Evolutionary conservation across 2,797 vertebrate species (phyloP).

Genomic region (Luscinia megarhynchos): DNA sequence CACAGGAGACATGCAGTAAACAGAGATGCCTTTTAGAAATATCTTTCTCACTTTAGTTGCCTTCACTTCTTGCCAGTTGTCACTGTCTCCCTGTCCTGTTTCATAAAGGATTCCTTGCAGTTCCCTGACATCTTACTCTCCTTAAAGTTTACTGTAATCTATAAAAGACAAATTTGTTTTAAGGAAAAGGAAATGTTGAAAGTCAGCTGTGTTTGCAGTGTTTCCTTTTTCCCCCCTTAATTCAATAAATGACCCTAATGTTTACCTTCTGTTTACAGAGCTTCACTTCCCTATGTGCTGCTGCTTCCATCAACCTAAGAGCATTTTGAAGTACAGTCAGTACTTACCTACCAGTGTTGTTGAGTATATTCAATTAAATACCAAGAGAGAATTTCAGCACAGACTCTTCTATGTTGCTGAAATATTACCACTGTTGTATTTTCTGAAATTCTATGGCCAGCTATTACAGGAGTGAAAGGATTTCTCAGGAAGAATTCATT

Average conservation of each 20-base stretch:
- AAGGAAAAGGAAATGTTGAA: background rate
- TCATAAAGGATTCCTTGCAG: conserved; percentile 32
- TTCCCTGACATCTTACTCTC: conserved; percentile 25
- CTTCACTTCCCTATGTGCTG: background rate
- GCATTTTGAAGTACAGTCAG: background rate
- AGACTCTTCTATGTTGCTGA: background rate
- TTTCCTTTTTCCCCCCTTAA: background rate
- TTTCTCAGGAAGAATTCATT: background rate
- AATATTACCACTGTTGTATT: background rate
- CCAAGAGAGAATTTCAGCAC: background rate
- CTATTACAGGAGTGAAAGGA: background rate
- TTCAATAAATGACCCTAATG: background rate
- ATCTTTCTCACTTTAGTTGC: background rate
- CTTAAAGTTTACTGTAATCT: conserved; percentile 28
- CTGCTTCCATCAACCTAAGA: background rate
- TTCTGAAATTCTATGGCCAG: background rate
- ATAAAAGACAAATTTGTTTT: conserved; percentile 39
- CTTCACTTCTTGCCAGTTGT: background rate
- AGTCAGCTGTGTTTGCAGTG: background rate
- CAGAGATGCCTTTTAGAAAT: background rate
- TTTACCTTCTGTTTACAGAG: conserved; percentile 10
- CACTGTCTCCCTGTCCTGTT: conserved; percentile 10
- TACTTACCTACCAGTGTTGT: background rate
- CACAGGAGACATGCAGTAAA: background rate
- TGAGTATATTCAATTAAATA: background rate